These are phyloP conservation scores for Xerus inauris DNA, from an alignment of 2,113 vertebrate genomes.

Conservation along the genomic window DNA sequence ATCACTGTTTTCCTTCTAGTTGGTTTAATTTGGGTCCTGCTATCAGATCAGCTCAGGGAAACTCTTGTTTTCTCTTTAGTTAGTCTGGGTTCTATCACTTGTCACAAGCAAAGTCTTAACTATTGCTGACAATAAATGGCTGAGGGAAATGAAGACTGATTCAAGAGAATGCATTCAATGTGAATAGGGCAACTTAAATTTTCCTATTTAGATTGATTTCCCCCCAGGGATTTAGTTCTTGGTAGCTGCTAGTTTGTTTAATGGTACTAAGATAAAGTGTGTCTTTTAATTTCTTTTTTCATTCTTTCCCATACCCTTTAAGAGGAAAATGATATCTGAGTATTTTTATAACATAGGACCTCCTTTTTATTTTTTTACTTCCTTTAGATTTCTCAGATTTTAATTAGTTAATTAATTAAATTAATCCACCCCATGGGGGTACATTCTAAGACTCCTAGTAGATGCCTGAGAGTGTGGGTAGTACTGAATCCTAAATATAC, in stretches of 20 bases:
- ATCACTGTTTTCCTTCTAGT: neutral
- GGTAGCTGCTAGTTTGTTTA: neutral
- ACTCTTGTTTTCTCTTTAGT: neutral
- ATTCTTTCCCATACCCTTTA: neutral
- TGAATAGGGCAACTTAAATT: neutral
- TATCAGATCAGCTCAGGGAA: neutral
- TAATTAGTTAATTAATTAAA: too few relatives aligned
- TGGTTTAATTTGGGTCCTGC: neutral
- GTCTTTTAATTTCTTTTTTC: neutral
- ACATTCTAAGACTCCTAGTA: too few relatives aligned
- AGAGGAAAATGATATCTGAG: neutral
- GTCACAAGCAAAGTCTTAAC: neutral
- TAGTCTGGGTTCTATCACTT: neutral
- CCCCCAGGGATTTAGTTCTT: neutral
- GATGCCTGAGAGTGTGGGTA: neutral
- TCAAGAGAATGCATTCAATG: neutral
- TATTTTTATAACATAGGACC: neutral
- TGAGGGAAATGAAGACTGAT: conserved; percentile 27
- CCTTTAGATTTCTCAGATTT: conserved; percentile 35
- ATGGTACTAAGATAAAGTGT: neutral
- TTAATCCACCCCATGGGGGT: neutral
- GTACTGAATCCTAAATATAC: neutral
- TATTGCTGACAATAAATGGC: neutral
- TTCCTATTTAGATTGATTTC: neutral
- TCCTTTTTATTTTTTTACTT: neutral